Evolutionary conservation across 2,113 vertebrate species (phyloP).

Genomic region (Psettodes erumei): DNA sequence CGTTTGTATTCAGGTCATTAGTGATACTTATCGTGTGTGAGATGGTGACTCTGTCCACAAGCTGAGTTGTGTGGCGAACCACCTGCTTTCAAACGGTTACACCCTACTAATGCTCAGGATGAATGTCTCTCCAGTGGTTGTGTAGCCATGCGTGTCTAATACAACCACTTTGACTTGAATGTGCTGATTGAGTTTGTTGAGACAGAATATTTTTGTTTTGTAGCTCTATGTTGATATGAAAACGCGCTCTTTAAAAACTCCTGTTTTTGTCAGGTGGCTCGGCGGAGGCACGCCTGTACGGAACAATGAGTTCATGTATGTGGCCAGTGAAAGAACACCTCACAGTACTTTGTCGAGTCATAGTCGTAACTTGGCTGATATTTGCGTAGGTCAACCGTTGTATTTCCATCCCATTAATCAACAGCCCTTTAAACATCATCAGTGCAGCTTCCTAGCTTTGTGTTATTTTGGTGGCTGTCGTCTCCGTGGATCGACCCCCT

Average conservation of each 20-base stretch:
- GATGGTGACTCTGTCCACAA: not conserved
- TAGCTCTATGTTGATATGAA: constrained; percentile 37
- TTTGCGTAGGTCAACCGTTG: not conserved
- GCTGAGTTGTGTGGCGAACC: not conserved
- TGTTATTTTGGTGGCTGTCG: constrained; percentile 21
- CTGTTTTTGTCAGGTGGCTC: constrained; percentile 92
- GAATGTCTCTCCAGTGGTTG: not conserved
- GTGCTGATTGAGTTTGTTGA: not conserved
- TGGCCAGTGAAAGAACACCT: constrained; percentile 70
- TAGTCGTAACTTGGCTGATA: constrained; percentile 34
- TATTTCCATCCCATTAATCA: constrained; percentile 43
- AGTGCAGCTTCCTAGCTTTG: constrained; percentile 10
- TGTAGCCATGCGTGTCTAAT: not conserved
- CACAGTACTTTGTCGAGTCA: not conserved
- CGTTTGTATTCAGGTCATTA: too few species aligned
- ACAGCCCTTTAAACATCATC: constrained; percentile 8
- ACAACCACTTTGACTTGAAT: not conserved
- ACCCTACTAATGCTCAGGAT: not conserved
- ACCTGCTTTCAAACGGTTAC: not conserved
- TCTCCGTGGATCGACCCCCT: constrained; percentile 1
- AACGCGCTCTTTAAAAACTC: constrained; percentile 50
- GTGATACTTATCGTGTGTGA: too few species aligned
- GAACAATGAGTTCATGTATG: constrained; percentile 93
- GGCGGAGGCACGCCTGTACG: constrained; percentile 88
- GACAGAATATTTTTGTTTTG: not conserved